Conservation (phyloP, 2,888 invertebrate genomes). For the Pediacus dermestoides region DNA sequence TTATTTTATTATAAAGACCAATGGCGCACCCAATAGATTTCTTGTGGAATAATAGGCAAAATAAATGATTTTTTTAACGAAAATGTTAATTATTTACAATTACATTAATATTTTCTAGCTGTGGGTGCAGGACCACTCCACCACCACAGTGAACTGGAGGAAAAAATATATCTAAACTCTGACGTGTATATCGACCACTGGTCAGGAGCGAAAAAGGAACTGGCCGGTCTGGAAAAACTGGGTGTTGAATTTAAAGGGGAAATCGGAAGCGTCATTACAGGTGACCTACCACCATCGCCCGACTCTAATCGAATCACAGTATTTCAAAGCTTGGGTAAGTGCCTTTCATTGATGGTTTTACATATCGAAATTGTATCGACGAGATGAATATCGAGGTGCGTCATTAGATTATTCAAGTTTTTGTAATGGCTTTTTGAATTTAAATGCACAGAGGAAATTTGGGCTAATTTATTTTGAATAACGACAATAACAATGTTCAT, state of each 20-base stretch:
- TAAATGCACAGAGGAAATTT: too few relatives aligned
- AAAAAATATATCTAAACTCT: slow-evolving; percentile 52
- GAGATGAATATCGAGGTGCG: too few relatives aligned
- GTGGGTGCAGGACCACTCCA: slow-evolving; percentile 54
- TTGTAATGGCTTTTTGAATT: too few relatives aligned
- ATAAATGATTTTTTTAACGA: too few relatives aligned
- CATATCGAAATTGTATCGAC: not conserved
- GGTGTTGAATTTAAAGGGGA: slow-evolving; percentile 55
- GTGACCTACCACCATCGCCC: slow-evolving; percentile 37
- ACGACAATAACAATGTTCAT: too few relatives aligned
- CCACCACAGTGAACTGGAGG: slow-evolving; percentile 54
- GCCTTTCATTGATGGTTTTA: slow-evolving; percentile 5
- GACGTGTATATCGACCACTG: slow-evolving; percentile 57
- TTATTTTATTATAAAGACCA: too few relatives aligned
- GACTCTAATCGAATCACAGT: slow-evolving; percentile 49
- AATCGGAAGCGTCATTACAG: slow-evolving; percentile 55
- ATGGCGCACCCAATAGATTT: too few relatives aligned
- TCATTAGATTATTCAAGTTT: too few relatives aligned
- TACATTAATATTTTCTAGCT: slow-evolving; percentile 46
- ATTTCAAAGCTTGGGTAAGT: slow-evolving; percentile 63
- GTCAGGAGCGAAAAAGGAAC: slow-evolving; percentile 53
- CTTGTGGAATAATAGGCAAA: too few relatives aligned
- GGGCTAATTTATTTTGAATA: too few relatives aligned
- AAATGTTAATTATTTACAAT: not conserved
- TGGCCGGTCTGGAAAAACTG: slow-evolving; percentile 48